These are phyloP conservation scores for Girardinus metallicus DNA, from an alignment of 2,797 vertebrate genomes.

Conservation along the genomic window DNA sequence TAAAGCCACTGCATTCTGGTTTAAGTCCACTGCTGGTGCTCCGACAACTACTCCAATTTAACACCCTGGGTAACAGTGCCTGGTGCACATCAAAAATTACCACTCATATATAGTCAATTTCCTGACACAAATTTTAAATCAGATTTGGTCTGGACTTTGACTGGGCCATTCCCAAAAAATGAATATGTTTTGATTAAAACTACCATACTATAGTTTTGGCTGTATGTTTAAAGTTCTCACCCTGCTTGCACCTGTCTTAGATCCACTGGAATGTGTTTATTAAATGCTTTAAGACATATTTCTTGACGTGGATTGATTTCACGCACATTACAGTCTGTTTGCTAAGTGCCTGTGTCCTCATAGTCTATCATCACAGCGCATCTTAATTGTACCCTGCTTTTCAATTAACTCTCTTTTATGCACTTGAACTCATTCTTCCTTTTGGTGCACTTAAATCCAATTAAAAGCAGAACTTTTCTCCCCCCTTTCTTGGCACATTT, in stretches of 20 bases:
- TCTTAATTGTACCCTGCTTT: conserved; percentile 62
- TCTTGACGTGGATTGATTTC: conserved; percentile 14
- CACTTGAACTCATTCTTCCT: conserved; percentile 31
- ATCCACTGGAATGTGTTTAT: neutral
- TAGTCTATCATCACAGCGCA: conserved; percentile 30
- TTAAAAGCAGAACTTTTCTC: conserved; percentile 38
- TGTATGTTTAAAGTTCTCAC: neutral
- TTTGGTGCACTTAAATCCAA: conserved; percentile 43
- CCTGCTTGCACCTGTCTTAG: neutral
- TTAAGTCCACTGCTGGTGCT: no score
- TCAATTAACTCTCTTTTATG: conserved; percentile 57
- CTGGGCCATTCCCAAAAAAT: neutral
- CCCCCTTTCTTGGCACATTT: neutral
- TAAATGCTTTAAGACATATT: conserved; percentile 11
- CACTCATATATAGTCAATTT: neutral
- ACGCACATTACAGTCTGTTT: conserved; percentile 3
- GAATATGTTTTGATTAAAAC: neutral
- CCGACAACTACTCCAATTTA: no score
- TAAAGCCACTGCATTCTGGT: neutral
- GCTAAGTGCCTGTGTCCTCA: conserved; percentile 23
- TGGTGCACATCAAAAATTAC: neutral
- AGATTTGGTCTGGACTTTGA: neutral
- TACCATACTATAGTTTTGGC: neutral
- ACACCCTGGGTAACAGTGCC: no score
- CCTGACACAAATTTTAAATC: neutral